Evolutionary conservation across 2,797 vertebrate species (phyloP), one percentile per base, ranked within the genome.

Genomic region (Podarcis siculus): DNA sequence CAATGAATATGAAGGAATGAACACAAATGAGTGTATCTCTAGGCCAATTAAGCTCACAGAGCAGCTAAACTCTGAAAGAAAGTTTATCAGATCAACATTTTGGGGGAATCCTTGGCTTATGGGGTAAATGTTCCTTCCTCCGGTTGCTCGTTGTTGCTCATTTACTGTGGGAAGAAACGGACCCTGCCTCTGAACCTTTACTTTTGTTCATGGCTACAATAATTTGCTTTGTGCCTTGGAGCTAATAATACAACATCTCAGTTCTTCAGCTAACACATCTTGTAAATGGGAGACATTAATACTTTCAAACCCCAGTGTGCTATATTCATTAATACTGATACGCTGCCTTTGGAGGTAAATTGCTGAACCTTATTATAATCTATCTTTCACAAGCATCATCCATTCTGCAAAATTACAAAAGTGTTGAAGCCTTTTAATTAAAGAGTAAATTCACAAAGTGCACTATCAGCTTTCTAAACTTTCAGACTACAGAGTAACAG

Each of bases 391-490:
- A 27, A 87, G 49, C 45, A 67, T 58, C 5, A 82, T 90, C 30
- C 17, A 83, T 77, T 87, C 88, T 66, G 69, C 13, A 84, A 86
- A 89, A 72, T 8, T 80, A 10, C 77, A 58, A 82, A 85, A 8
- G 0, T 19, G n/a, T 86, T 90, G 90, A n/a, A 87, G 87, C 80
- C 79, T 79, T 90, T 49, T 91, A 86, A 27, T 86, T 71, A 55
- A 37, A 92, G 86, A 87, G 0, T 80, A 23, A 90, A 89, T n/a
- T 25, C 87, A 90, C 89, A 88, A 37, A 87, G 1, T 82, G 3
- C 2, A 42, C 82, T 7, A 37, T 37, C 78, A 85, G 83, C 83
- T 39, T 37, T 81, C 45, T 85, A 81, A 67, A 89, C 64, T 64
- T 76, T 75, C 13, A 3, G 49, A 66, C 37, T 9, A 9, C 66